Conservation (phyloP, 2,797 vertebrate genomes). For the Erpetoichthys calabaricus region DNA sequence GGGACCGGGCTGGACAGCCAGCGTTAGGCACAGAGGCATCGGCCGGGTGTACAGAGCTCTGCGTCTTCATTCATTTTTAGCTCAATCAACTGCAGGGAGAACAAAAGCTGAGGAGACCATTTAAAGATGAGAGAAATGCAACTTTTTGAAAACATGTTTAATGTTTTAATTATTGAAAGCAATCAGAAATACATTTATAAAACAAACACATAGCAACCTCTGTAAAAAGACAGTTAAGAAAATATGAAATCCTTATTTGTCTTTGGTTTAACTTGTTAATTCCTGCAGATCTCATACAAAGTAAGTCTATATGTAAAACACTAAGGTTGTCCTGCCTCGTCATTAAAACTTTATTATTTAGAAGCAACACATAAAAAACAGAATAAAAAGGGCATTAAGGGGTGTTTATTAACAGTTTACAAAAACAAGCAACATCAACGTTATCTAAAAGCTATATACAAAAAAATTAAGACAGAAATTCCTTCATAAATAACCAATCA, state of each 20-base stretch:
- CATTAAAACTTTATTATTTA: slow-evolving; percentile 4
- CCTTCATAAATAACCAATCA: slow-evolving; percentile 88
- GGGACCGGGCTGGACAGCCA: too few relatives aligned
- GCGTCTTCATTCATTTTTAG: too few relatives aligned
- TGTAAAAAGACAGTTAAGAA: slow-evolving; percentile 48
- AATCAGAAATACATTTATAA: slow-evolving; percentile 50
- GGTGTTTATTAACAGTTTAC: slow-evolving; percentile 28
- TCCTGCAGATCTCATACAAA: slow-evolving; percentile 45
- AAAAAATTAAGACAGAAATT: slow-evolving; percentile 73
- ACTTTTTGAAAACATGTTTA: slow-evolving; percentile 25
- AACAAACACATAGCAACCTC: slow-evolving; percentile 29
- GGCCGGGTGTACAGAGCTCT: too few relatives aligned
- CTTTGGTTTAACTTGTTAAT: slow-evolving; percentile 62
- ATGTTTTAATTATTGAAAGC: slow-evolving; percentile 56
- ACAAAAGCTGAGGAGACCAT: slow-evolving; percentile 5
- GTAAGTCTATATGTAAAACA: slow-evolving; percentile 37
- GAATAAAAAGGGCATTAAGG: slow-evolving; percentile 13
- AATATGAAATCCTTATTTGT: slow-evolving; percentile 51
- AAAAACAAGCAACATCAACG: slow-evolving; percentile 22
- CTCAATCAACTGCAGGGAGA: not conserved
- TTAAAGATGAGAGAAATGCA: not conserved
- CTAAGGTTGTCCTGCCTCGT: slow-evolving; percentile 18
- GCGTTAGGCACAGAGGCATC: too few relatives aligned
- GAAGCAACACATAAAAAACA: slow-evolving; percentile 8
- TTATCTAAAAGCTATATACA: slow-evolving; percentile 47